phyloP scores from a whole-genome alignment of 1,140 invertebrate species.

The Cyphomyrmex costatus region DNA sequence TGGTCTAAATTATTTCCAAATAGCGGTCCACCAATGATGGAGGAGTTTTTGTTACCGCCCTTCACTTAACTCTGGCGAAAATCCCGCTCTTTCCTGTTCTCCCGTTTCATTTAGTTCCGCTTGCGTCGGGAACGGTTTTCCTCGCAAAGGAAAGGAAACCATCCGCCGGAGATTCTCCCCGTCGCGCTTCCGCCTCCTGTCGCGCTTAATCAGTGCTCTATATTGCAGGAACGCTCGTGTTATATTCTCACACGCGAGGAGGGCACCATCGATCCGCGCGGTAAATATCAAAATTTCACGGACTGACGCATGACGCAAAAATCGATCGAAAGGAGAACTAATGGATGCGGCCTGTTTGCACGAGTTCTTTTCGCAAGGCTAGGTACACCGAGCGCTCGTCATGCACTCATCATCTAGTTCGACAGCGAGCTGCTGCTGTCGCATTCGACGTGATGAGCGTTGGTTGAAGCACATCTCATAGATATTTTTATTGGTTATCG shows the following conservation, averaged over 20 bases:
- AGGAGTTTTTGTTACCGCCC: conserved; percentile 19
- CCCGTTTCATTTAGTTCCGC: neutral
- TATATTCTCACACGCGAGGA: conserved; percentile 4
- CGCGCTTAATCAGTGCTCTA: conserved; percentile 24
- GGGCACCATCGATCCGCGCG: conserved; percentile 47
- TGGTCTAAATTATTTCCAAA: conserved; percentile 51
- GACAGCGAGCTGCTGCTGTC: conserved; percentile 47
- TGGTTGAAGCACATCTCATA: conserved; percentile 5
- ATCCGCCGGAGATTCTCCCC: neutral
- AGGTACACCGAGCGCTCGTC: conserved; percentile 35
- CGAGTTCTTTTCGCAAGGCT: conserved; percentile 18
- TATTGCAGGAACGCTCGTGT: conserved; percentile 11
- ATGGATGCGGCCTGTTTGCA: conserved; percentile 32
- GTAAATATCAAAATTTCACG: conserved; percentile 52
- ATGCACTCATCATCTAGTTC: conserved; percentile 48
- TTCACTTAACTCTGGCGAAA: conserved; percentile 40
- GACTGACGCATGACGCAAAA: conserved; percentile 51
- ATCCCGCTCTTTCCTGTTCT: neutral
- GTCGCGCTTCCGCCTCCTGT: neutral
- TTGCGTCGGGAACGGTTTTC: neutral
- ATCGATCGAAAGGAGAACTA: conserved; percentile 41
- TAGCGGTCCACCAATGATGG: conserved; percentile 14
- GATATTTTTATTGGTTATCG: conserved; percentile 26
- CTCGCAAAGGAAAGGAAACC: neutral
- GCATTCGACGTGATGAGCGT: conserved; percentile 43